Base-by-base conservation (phyloP, 2,888 invertebrate genomes). In the Seladonia tumulorum region DNA sequence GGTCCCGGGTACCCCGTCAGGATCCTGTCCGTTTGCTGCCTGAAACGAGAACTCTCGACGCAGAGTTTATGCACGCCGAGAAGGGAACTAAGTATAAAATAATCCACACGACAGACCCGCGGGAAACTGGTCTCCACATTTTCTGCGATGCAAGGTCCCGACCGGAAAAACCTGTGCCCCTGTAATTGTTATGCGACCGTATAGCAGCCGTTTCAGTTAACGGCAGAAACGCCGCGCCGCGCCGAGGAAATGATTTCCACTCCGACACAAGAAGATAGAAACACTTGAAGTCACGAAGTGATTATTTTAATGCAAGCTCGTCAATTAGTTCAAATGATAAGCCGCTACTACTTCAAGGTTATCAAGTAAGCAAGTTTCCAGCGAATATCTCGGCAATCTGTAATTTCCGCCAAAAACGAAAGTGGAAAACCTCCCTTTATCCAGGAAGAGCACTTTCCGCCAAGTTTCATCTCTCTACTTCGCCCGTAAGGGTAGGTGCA, bases 181-280 rank as follows among this genome's bases (percentile, higher is more conserved):
- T 57, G 57, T 57, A 57, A 57, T 57, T 57, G 57, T 57, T 57
- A 57, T 57, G 57, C n/a, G 57, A n/a, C n/a, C n/a, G 57, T 57
- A 12, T n/a, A 57, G 57, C n/a, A 35, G 35, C 35, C 35, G 57
- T n/a, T 57, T 57, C 57, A 57, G n/a, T n/a, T n/a, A 57, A 57
- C 10, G n/a, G 53, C 53, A 53, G 53, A 53, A 53, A 53, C 8
- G 22, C 53, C 53, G 53, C 53, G 18, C 47, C 47, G 18, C 47
- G 4, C 47, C 47, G 5, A 8, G 22, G n/a, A 53, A 53, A n/a
- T 53, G 7, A 57, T 57, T 10, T n/a, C 22, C 10, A n/a, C n/a
- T 57, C n/a, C n/a, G 57, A 0, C 4, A n/a, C 57, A 4, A n/a
- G 12, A 57, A 10, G 57, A 57, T 57, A 12, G 12, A 57, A n/a